Conservation (phyloP, 2,113 vertebrate genomes). For the human region DNA sequence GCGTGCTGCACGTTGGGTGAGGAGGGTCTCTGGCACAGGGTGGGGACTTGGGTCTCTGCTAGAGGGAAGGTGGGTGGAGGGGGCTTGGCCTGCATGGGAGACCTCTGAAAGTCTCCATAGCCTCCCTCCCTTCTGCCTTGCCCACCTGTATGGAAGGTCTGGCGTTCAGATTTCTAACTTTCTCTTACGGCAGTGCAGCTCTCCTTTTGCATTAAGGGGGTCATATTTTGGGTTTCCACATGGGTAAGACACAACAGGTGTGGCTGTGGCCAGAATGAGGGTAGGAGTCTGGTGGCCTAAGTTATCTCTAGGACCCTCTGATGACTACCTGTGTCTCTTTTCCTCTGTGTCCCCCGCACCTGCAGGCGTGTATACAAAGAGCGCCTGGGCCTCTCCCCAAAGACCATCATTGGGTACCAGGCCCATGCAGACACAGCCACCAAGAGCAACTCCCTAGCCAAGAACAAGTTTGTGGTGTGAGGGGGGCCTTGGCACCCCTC, state of each 20-base stretch:
- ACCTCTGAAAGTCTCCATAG: not conserved
- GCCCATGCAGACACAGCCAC: slow-evolving; percentile 89
- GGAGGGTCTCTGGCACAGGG: not conserved
- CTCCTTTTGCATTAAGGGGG: not conserved
- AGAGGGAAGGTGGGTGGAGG: not conserved
- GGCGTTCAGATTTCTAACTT: not conserved
- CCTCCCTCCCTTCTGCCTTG: not conserved
- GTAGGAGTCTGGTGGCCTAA: not conserved
- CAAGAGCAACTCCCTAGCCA: slow-evolving; percentile 88
- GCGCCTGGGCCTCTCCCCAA: slow-evolving; percentile 85
- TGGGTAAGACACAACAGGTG: not conserved
- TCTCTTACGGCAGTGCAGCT: not conserved
- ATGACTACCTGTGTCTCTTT: not conserved
- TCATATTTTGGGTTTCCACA: not conserved
- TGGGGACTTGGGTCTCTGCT: not conserved
- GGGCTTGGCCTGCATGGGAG: not conserved
- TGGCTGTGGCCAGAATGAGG: not conserved
- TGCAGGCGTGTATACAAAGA: slow-evolving; percentile 89
- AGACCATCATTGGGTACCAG: slow-evolving; percentile 91
- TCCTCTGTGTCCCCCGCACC: not conserved
- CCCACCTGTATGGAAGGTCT: not conserved
- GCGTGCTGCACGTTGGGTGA: slow-evolving; percentile 90
- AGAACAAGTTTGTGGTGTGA: slow-evolving; percentile 92
- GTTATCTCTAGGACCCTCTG: not conserved
- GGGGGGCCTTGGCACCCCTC: not conserved